phyloP scores from a whole-genome alignment of 1,140 invertebrate species.

The Solenopsis fugax region DNA sequence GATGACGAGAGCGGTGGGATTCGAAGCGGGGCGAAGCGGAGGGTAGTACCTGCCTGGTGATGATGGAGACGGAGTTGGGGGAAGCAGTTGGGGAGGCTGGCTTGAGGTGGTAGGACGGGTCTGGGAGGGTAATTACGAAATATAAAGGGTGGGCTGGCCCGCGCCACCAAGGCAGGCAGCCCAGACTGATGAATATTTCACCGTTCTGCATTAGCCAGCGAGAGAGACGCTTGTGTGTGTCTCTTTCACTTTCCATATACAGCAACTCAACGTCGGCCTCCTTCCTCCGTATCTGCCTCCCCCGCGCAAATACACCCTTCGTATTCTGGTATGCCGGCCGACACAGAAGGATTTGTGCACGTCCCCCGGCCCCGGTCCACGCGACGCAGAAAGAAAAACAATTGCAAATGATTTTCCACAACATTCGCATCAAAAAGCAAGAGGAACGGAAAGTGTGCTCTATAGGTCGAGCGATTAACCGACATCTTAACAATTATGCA shows the following conservation, averaged over 20 bases:
- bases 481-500: background rate
- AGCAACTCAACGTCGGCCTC: constrained; percentile 35
- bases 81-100: constrained; percentile 73
- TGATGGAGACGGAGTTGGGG: constrained; percentile 62
- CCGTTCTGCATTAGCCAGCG: constrained; percentile 84
- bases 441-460: constrained; percentile 46
- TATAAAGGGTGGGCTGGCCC: constrained; percentile 84
- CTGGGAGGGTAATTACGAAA: constrained; percentile 85
- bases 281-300: constrained; percentile 3
- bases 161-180: constrained; percentile 81
- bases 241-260: constrained; percentile 82
- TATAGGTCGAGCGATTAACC: background rate
- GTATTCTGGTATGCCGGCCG: constrained; percentile 57
- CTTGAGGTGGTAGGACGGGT: constrained; percentile 77
- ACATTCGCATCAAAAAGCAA: constrained; percentile 20
- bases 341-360: constrained; percentile 63
- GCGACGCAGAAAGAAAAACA: no score
- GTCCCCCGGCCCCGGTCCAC: constrained; percentile 15
- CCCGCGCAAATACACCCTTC: constrained; percentile 18
- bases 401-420: constrained; percentile 4
- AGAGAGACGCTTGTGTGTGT: constrained; percentile 82
- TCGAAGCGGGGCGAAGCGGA: constrained; percentile 15
- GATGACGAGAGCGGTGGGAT: constrained; percentile 63
- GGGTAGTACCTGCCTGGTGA: constrained; percentile 56
- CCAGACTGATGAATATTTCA: constrained; percentile 86